Percentiles rank a stretch among this genome's conserved stretches.
Conservation (phyloP, 64 coral and sea anemone species). For the Stylophora pistillata region DNA sequence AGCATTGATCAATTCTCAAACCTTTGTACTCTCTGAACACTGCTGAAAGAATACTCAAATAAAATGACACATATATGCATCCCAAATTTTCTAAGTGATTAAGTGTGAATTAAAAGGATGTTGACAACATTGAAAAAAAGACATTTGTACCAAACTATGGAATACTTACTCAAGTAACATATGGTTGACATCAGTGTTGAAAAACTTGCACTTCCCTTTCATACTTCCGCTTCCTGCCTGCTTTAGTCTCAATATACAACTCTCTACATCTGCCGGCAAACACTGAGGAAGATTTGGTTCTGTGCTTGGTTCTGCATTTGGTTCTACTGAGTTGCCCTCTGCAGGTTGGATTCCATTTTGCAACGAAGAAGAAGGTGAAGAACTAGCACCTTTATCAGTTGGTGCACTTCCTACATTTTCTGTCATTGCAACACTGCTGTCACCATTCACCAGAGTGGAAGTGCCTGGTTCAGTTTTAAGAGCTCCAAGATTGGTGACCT, state of each 20-base stretch:
- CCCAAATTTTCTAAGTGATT: no score
- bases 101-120: no score
- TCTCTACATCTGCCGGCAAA: slow-evolving; percentile 65
- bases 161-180: slow-evolving; percentile 87
- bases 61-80: no score
- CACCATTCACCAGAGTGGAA: slow-evolving; percentile 12
- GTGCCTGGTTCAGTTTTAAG: slow-evolving; percentile 2
- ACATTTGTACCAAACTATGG: not conserved
- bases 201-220: slow-evolving; percentile 99
- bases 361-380: not conserved
- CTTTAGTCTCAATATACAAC: slow-evolving; percentile 77
- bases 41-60: no score
- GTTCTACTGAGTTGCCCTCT: not conserved
- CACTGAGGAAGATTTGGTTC: slow-evolving; percentile 78
- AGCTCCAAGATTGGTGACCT: not conserved
- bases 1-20: no score
- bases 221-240: slow-evolving; percentile 67
- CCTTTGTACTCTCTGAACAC: no score
- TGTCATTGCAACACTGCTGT: not conserved
- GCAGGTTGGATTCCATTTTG: slow-evolving; percentile 59
- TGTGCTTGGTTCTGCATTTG: slow-evolving; percentile 47
- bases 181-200: slow-evolving; percentile 96
- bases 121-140: not conserved
- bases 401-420: not conserved
- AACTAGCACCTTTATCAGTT: not conserved